Base-by-base conservation (phyloP, 1,140 invertebrate genomes). In the Ceratina australensis region DNA sequence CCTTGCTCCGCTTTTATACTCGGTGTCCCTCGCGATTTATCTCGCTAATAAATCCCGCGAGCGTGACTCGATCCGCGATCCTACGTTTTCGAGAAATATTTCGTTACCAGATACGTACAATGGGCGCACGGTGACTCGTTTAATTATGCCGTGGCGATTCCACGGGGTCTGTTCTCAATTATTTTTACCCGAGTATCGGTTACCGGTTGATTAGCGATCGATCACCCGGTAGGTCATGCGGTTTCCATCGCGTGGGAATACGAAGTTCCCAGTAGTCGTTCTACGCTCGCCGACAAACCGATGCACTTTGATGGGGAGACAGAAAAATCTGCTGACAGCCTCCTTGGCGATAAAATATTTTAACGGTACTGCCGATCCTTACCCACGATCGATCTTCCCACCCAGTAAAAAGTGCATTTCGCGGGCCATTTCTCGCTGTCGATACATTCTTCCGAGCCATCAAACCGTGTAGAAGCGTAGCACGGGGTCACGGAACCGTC, bases 241-340 rank as follows among this genome's bases (percentile, higher is more conserved):
- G 60, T 72, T 64, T 83, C 74, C 80, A 72, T 80, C 79, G 26
- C 87, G 87, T 87, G 87, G 87, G 87, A 89, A 89, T 86, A 80
- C 81, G 65, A 84, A 84, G 67, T 83, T 79, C 56, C 77, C 59
- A 15, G 75, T 72, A 76, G 75, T 24, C 49, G 68, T 47, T n/a
- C 16, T 42, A 57, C 26, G n/a, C 47, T 24, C 33, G 24, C 73
- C 64, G 73, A 68, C 56, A 24, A 60, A 69, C 47, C 72, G 71
- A 79, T 79, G 54, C 77, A 71, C 52, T 79, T 79, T 68, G 64
- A 65, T 77, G 79, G 33, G 56, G 69, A 74, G 81, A 72, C 72
- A 49, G 63, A 72, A 82, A 79, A 79, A 76, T 79, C 63, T 47
- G 24, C 56, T 26, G 75, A 68, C 66, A 56, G 60, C 24, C 54